A percentile compares a stretch with the other conserved stretches of the same genome.
Evolutionary conservation across 1,140 invertebrate genomes (phyloP).

Genomic region (Elymnias hypermnestra): DNA sequence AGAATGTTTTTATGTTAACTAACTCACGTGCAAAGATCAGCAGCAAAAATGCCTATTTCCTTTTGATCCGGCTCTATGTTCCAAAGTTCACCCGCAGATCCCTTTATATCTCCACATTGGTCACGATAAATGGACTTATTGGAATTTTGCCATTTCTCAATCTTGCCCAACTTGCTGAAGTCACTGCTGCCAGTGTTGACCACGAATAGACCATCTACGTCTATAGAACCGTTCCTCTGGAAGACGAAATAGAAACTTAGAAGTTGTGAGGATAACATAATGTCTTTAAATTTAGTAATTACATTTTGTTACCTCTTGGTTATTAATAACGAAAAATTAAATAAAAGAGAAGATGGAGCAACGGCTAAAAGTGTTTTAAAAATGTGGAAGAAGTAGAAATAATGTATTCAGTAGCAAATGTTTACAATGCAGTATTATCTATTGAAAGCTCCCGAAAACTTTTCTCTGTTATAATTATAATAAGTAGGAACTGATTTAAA

Average conservation of each 20-base stretch:
- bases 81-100: constrained; percentile 86
- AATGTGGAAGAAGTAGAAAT: too few relatives aligned
- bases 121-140: constrained; percentile 72
- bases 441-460: too few relatives aligned
- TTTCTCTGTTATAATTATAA: too few relatives aligned
- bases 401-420: too few relatives aligned
- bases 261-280: neutral
- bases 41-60: constrained; percentile 79
- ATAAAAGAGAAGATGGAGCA: too few relatives aligned
- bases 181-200: constrained; percentile 83
- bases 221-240: constrained; percentile 82
- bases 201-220: constrained; percentile 84
- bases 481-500: too few relatives aligned
- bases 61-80: constrained; percentile 78
- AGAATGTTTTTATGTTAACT: too few relatives aligned
- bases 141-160: constrained; percentile 82
- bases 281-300: too few relatives aligned
- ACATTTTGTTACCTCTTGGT: too few relatives aligned
- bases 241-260: constrained; percentile 8
- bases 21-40: constrained; percentile 81
- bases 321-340: too few relatives aligned
- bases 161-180: constrained; percentile 78
- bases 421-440: too few relatives aligned
- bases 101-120: constrained; percentile 80
- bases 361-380: too few relatives aligned